Percentiles rank a stretch among this genome's conserved stretches.
Conservation (phyloP, 2,797 vertebrate genomes). For the Darevskia nairensis region DNA sequence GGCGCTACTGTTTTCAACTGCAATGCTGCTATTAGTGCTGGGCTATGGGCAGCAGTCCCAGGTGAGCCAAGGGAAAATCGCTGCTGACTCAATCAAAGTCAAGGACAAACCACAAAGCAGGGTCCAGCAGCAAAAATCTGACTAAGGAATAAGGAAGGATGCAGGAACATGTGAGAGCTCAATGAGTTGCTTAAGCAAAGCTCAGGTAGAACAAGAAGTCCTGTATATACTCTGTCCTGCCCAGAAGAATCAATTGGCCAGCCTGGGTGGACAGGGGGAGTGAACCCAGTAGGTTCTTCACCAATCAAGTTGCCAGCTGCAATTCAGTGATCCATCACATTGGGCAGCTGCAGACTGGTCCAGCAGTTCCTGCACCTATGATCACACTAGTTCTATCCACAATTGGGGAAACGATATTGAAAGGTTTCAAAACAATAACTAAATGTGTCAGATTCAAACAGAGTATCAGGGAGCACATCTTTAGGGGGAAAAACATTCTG, state of each 20-base stretch:
- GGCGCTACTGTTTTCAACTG: neutral
- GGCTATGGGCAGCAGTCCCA: neutral
- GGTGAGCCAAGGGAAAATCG: neutral
- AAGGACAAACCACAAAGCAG: neutral
- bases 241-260: no score
- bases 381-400: neutral
- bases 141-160: neutral
- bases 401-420: neutral
- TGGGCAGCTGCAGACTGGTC: no score
- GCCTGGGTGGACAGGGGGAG: no score
- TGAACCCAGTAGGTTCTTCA: neutral
- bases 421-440: neutral
- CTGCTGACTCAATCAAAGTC: neutral
- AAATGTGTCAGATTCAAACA: neutral
- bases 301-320: neutral
- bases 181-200: neutral
- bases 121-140: neutral
- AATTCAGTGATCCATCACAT: neutral
- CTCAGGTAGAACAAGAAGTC: neutral
- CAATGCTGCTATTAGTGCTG: neutral
- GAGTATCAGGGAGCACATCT: neutral
- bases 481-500: neutral
- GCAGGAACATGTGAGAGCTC: neutral
- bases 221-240: no score
- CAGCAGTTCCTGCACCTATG: neutral